Percentiles rank a stretch among this genome's conserved stretches.
These are phyloP conservation scores for Scolopax bukidnonensis DNA, from an alignment of 2,797 vertebrate species.

Conservation along the genomic window DNA sequence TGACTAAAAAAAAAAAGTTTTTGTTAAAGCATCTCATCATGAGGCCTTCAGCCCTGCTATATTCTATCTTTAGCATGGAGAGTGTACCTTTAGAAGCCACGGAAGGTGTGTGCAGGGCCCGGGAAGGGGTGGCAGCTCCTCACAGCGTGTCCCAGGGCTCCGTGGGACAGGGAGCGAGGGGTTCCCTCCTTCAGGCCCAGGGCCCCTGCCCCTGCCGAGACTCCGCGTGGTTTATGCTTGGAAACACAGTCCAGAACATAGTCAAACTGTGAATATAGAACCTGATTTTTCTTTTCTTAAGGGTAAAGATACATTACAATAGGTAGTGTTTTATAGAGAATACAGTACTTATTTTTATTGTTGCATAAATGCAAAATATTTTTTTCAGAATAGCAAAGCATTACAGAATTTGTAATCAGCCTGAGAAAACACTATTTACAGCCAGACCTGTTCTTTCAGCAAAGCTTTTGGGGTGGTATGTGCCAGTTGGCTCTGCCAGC, in stretches of 20 bases:
- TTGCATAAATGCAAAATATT: slow-evolving; percentile 65
- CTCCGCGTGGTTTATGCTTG: slow-evolving; percentile 52
- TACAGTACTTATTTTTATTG: slow-evolving; percentile 64
- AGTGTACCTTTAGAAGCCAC: slow-evolving; percentile 54
- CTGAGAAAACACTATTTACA: slow-evolving; percentile 49
- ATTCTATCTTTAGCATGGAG: slow-evolving; percentile 59
- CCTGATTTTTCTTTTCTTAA: slow-evolving; percentile 65
- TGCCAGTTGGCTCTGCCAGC: background rate
- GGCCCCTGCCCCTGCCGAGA: slow-evolving; percentile 62
- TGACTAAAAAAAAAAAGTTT: background rate
- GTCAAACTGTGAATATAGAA: slow-evolving; percentile 66
- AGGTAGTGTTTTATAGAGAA: slow-evolving; percentile 72
- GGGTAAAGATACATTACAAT: slow-evolving; percentile 48
- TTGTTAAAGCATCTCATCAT: background rate
- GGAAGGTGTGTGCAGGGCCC: too few relatives aligned
- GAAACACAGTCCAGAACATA: slow-evolving; percentile 68
- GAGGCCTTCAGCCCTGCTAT: slow-evolving; percentile 66
- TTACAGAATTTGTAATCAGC: slow-evolving; percentile 56
- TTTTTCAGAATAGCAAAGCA: slow-evolving; percentile 63
- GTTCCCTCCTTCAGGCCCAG: too few relatives aligned
- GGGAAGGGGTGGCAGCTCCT: too few relatives aligned
- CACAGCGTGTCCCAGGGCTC: too few relatives aligned
- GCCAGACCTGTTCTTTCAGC: slow-evolving; percentile 35
- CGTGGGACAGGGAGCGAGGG: too few relatives aligned
- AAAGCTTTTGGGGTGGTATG: slow-evolving; percentile 33